phyloP scores from a whole-genome alignment of 2,888 invertebrate species.

The Mylabris sibirica region DNA sequence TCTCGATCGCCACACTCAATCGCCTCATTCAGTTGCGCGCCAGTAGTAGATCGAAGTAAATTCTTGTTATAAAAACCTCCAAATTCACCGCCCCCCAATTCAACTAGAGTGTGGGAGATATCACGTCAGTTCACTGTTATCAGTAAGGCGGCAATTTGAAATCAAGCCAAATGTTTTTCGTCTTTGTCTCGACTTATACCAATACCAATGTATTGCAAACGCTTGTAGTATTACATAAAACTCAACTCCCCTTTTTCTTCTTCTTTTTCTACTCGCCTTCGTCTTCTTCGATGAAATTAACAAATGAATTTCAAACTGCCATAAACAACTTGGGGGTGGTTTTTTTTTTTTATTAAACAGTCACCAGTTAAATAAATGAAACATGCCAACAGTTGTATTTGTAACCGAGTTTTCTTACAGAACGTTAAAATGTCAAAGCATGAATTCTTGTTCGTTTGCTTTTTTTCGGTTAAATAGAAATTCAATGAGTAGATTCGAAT shows the following conservation, averaged over 20 bases:
- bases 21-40: conserved; percentile 33
- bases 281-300: conserved; percentile 30
- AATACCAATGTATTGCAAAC: conserved; percentile 15
- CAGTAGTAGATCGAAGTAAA: conserved; percentile 43
- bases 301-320: conserved; percentile 35
- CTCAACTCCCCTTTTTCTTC: background rate
- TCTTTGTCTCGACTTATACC: conserved; percentile 28
- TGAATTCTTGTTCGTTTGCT: conserved; percentile 3
- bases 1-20: conserved; percentile 42
- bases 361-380: conserved; percentile 24
- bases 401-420: background rate
- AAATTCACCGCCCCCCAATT: conserved; percentile 22
- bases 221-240: background rate
- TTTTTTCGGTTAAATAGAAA: background rate
- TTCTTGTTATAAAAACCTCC: conserved; percentile 49
- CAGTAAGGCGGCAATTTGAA: conserved; percentile 43
- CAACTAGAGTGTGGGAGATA: conserved; percentile 40
- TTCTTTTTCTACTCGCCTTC: background rate
- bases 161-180: conserved; percentile 40
- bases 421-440: background rate
- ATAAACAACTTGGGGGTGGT: conserved; percentile 25
- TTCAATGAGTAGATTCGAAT: background rate
- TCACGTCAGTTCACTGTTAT: conserved; percentile 45
- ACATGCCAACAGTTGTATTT: conserved; percentile 14
- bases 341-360: conserved; percentile 29